phyloP scores from a whole-genome alignment of 2,797 vertebrate genomes.

The Tolypeutes matacus region DNA sequence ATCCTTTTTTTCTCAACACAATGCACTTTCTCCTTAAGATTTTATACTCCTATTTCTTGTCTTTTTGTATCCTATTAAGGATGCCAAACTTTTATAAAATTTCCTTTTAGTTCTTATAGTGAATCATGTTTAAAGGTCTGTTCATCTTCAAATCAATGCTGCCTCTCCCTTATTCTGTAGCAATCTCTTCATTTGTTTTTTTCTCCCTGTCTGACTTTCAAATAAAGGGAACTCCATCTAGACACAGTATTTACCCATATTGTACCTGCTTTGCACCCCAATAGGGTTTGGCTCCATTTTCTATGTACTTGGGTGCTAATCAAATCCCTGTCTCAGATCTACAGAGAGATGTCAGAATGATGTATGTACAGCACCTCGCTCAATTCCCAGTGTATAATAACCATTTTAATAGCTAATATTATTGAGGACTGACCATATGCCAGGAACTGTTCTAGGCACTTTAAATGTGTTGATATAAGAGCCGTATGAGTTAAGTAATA shows the following conservation, averaged over 20 bases:
- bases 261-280: neutral
- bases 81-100: neutral
- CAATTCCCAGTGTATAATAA: neutral
- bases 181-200: conserved; percentile 39
- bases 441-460: neutral
- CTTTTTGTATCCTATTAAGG: neutral
- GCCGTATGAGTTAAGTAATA: neutral
- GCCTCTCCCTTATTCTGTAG: conserved; percentile 5
- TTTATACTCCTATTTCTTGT: neutral
- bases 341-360: conserved; percentile 1
- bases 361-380: neutral
- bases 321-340: neutral
- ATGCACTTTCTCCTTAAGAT: conserved; percentile 6
- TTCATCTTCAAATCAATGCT: conserved; percentile 5
- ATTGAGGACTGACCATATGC: neutral
- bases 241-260: neutral
- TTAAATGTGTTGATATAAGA: neutral
- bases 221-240: neutral
- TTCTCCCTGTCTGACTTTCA: conserved; percentile 45
- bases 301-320: neutral
- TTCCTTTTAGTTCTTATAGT: neutral
- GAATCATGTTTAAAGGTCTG: neutral
- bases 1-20: neutral
- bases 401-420: conserved; percentile 20
- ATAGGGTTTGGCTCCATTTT: neutral